Conservation (phyloP, 2,797 vertebrate species). For the Centroberyx gerrardi region DNA sequence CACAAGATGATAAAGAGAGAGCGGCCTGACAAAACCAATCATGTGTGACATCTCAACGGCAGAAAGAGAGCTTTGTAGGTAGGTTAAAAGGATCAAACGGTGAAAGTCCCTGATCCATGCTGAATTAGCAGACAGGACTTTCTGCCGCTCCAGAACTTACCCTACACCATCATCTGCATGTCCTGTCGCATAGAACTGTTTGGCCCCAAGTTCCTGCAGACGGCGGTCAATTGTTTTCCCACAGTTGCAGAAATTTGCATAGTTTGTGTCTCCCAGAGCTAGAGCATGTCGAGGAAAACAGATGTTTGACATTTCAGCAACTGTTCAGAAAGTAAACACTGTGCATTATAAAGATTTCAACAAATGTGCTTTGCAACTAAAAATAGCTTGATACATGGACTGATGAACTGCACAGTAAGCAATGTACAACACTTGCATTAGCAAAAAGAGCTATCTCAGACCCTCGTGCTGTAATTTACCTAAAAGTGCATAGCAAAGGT, state of each 20-base stretch:
- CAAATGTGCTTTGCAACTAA: constrained; percentile 25
- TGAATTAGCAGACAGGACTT: not conserved
- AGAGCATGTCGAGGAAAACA: constrained; percentile 41
- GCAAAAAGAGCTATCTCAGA: not conserved
- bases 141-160: constrained; percentile 80
- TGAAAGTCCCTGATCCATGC: not conserved
- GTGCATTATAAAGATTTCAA: constrained; percentile 15
- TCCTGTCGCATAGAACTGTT: constrained; percentile 92
- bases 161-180: constrained; percentile 95
- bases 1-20: not conserved
- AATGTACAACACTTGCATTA: not conserved
- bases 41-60: not conserved
- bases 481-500: constrained; percentile 92
- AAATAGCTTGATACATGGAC: not conserved
- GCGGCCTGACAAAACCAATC: not conserved
- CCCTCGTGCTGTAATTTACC: constrained; percentile 81
- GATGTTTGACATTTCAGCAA: constrained; percentile 23
- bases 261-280: constrained; percentile 98
- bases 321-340: constrained; percentile 31
- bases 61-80: not conserved
- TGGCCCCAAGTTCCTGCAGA: constrained; percentile 93
- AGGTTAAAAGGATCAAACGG: not conserved
- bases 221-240: constrained; percentile 92
- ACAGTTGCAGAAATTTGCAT: constrained; percentile 96
- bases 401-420: not conserved